A percentile compares a stretch with the other conserved stretches of the same genome.
phyloP scores from a whole-genome alignment of 1,140 invertebrate genomes.

The Probaryconus sp. region DNA sequence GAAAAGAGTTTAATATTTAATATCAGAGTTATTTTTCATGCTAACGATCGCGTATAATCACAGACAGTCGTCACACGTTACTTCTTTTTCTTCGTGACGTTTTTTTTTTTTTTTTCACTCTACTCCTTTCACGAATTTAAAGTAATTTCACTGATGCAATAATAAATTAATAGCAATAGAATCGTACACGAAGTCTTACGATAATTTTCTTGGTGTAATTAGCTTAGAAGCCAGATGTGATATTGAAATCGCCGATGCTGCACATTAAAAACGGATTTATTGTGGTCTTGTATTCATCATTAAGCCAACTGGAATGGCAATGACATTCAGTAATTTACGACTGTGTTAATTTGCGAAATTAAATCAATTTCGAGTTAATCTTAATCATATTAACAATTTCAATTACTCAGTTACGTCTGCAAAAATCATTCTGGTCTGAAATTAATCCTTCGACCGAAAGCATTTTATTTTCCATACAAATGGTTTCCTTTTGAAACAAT shows the following conservation, averaged over 20 bases:
- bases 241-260: slow-evolving; percentile 46
- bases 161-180: slow-evolving; percentile 21
- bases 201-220: slow-evolving; percentile 61
- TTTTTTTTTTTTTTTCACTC: slow-evolving; percentile 5
- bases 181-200: slow-evolving; percentile 60
- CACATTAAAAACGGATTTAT: slow-evolving; percentile 38
- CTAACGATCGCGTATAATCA: not conserved
- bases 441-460: too few relatives aligned
- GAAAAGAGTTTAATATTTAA: too few relatives aligned
- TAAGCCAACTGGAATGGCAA: slow-evolving; percentile 22
- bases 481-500: too few relatives aligned
- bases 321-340: slow-evolving; percentile 32
- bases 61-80: not conserved
- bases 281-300: slow-evolving; percentile 14
- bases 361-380: too few relatives aligned
- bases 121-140: slow-evolving; percentile 16
- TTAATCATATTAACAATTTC: too few relatives aligned
- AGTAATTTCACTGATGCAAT: slow-evolving; percentile 9
- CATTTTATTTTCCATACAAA: too few relatives aligned
- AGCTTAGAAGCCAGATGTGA: slow-evolving; percentile 66
- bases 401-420: too few relatives aligned
- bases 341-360: too few relatives aligned
- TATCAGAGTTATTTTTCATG: too few relatives aligned
- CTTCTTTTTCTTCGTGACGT: not conserved
- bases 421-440: too few relatives aligned